These are phyloP conservation scores for Parelbella ahira DNA, from an alignment of 2,888 invertebrate species.

Conservation along the genomic window DNA sequence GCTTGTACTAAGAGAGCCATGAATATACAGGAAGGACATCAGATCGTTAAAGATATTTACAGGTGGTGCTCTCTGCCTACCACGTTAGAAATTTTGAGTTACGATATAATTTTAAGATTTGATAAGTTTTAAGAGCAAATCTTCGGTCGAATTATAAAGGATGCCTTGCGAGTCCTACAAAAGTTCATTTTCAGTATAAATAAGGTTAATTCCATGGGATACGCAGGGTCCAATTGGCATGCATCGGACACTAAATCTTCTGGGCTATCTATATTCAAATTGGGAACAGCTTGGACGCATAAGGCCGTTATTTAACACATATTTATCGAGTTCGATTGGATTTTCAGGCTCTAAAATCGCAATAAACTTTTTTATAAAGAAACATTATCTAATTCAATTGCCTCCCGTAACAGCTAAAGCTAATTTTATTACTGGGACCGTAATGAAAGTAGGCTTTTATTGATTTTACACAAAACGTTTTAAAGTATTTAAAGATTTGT, in stretches of 20 bases:
- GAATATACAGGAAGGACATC: no score
- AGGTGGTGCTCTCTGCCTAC: no score
- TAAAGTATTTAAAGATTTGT: slow-evolving; percentile 68
- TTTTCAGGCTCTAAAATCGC: slow-evolving; percentile 19
- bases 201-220: no score
- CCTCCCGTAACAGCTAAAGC: slow-evolving; percentile 69
- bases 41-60: no score
- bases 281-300: slow-evolving; percentile 13
- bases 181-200: no score
- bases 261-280: slow-evolving; percentile 17
- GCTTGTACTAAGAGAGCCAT: no score
- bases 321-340: slow-evolving; percentile 31
- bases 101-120: no score
- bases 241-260: slow-evolving; percentile 48
- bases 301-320: slow-evolving; percentile 15
- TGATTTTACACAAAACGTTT: slow-evolving; percentile 71
- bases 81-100: no score
- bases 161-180: no score
- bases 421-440: slow-evolving; percentile 68
- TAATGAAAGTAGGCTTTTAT: slow-evolving; percentile 75
- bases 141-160: no score
- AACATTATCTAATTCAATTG: slow-evolving; percentile 72
- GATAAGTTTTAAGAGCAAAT: no score
- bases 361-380: slow-evolving; percentile 37
- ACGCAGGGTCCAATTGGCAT: no score